Base-by-base conservation (phyloP, 2,888 invertebrate genomes). In the Scaptomyza cyrtandrae region DNA sequence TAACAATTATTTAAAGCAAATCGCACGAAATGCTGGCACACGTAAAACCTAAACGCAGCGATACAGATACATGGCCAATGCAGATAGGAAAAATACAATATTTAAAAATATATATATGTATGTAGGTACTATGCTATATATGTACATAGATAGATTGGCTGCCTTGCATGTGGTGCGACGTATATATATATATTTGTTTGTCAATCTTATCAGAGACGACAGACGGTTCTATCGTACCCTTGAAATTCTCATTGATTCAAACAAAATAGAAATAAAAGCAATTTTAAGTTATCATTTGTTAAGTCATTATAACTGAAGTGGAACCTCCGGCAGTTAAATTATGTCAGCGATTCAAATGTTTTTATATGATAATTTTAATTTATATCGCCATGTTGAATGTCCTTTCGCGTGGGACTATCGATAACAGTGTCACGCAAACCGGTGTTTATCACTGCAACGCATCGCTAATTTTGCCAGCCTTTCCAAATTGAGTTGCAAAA, bases 201-300 rank as follows among this genome's bases (percentile, higher is more conserved):
- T 84, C 89, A 84, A 84, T 84, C 83, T 84, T 84, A 84, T 84
- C 83, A 73, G 63, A 75, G 73, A 61, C 68, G 66, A 65, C 75
- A 50, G 59, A 29, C 66, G 63, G 27, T 68, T 76, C 74, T 67
- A 70, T 70, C 84, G 72, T 88, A 76, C 86, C 88, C 88, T 86
- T 82, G 82, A 82, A 88, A 73, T 61, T 50, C 56, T 54, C 62
- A 67, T 78, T 67, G 68, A 75, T 65, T 88, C 69, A 74, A 78
- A 78, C 75, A 50, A 63, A 74, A 58, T 61, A 61, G 48, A 74
- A 68, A 73, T 65, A 62, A 65, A 74, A 75, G 66, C 62, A 59
- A 57, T 71, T 78, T 62, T 29, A 68, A 59, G 58, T 65, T 71
- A 65, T 64, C 73, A 75, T 59, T 75, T 68, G 35, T 57, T 37